These are phyloP conservation scores for Anableps anableps DNA, from an alignment of 2,797 vertebrate genomes.

Conservation along the genomic window DNA sequence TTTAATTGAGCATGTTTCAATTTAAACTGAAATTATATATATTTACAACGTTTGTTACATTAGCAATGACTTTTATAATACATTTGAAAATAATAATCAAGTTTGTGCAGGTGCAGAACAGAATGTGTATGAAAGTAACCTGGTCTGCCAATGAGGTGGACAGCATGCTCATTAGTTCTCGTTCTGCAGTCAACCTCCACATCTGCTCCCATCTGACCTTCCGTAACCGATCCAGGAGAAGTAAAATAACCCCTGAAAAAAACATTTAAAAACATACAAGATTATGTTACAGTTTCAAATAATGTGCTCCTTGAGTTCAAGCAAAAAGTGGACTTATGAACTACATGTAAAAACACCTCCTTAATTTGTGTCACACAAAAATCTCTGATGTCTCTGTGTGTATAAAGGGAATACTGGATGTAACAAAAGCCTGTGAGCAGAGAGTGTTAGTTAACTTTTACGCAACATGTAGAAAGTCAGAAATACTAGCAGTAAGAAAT, in stretches of 20 bases:
- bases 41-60: neutral
- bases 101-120: neutral
- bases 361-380: no score
- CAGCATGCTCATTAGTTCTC: constrained; percentile 98
- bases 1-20: neutral
- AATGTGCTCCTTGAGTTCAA: neutral
- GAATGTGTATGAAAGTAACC: constrained; percentile 70
- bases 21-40: neutral
- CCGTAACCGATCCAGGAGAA: constrained; percentile 93
- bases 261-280: neutral
- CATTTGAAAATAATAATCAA: neutral
- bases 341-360: neutral
- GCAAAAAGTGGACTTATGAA: neutral
- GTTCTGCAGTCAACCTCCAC: constrained; percentile 97
- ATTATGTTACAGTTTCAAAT: neutral
- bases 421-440: no score
- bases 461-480: no score
- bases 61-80: neutral
- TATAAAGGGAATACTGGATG: no score
- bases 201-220: constrained; percentile 99
- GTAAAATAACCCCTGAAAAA: constrained; percentile 91
- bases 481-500: no score
- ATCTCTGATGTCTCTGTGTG: no score
- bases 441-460: no score
- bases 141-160: constrained; percentile 98